Evolutionary conservation across 2,797 vertebrate genomes (phyloP).

Genomic region (Tragopan temminckii): DNA sequence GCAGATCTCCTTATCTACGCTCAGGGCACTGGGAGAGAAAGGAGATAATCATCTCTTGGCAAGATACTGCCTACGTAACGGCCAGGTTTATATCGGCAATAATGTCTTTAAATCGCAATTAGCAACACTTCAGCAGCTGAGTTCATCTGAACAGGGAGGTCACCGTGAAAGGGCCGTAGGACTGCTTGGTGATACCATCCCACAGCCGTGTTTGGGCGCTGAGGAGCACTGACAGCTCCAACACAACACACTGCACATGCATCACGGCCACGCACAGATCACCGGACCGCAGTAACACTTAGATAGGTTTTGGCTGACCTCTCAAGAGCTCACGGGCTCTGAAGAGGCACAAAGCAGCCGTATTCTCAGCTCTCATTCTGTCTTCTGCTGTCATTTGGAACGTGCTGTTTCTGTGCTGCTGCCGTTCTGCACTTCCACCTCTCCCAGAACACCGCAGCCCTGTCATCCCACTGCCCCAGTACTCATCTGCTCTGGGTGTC

Average conservation of each 20-base stretch:
- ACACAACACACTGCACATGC: fast-evolving
- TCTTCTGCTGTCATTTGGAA: not conserved
- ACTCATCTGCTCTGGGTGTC: not conserved
- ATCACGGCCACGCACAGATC: fast-evolving
- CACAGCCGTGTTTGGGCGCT: fast-evolving
- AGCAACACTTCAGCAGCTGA: not conserved
- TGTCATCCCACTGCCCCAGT: not conserved
- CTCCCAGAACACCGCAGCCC: not conserved
- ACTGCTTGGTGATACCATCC: fast-evolving
- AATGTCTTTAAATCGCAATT: not conserved
- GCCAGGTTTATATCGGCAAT: not conserved
- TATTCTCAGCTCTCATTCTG: not conserved
- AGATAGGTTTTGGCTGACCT: fast-evolving
- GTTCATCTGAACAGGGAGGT: not conserved
- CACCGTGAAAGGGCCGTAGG: not conserved
- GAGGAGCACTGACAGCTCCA: fast-evolving
- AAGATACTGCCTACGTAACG: not conserved
- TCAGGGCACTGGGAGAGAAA: not conserved
- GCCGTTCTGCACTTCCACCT: not conserved
- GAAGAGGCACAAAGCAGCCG: fast-evolving
- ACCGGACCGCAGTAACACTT: fast-evolving
- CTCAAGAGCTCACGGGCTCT: fast-evolving
- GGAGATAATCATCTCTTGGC: not conserved
- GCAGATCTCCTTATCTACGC: not conserved
- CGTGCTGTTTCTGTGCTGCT: not conserved